phyloP scores from a whole-genome alignment of 2,888 invertebrate species.

The Chloromyia formosa region DNA sequence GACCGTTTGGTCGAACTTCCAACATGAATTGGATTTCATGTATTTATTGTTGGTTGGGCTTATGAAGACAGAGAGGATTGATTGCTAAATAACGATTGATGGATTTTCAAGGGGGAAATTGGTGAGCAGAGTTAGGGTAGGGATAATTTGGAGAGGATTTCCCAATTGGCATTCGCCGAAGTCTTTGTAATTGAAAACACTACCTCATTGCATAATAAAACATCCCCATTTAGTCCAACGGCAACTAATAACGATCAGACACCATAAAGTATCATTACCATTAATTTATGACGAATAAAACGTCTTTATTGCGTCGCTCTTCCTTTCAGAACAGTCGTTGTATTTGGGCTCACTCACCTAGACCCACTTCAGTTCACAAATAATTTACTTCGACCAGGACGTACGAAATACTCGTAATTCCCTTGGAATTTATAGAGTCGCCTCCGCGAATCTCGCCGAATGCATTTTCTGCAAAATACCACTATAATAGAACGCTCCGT shows the following conservation, averaged over 20 bases:
- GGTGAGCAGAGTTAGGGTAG: too few relatives aligned
- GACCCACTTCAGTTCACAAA: neutral
- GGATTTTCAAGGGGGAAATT: too few relatives aligned
- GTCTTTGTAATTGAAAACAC: too few relatives aligned
- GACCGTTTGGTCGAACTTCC: constrained; percentile 20
- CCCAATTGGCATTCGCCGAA: too few relatives aligned
- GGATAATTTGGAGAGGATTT: too few relatives aligned
- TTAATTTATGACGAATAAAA: constrained; percentile 30
- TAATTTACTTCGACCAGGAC: too few relatives aligned
- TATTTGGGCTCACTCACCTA: neutral
- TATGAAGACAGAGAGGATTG: neutral
- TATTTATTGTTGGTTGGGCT: neutral
- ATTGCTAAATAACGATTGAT: neutral
- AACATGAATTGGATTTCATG: neutral
- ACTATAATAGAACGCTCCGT: constrained; percentile 20
- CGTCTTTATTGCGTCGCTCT: constrained; percentile 20
- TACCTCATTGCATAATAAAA: neutral
- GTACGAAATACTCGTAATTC: neutral
- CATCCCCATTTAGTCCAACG: neutral
- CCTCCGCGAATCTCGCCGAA: constrained; percentile 15
- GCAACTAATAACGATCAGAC: neutral
- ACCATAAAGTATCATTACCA: constrained; percentile 33
- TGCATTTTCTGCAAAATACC: constrained; percentile 36
- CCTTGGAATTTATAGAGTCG: neutral
- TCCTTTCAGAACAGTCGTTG: neutral